A percentile compares a stretch with the other conserved stretches of the same genome.
Conservation (phyloP, 2,888 invertebrate genomes). For the Pantelozetes paolii region DNA sequence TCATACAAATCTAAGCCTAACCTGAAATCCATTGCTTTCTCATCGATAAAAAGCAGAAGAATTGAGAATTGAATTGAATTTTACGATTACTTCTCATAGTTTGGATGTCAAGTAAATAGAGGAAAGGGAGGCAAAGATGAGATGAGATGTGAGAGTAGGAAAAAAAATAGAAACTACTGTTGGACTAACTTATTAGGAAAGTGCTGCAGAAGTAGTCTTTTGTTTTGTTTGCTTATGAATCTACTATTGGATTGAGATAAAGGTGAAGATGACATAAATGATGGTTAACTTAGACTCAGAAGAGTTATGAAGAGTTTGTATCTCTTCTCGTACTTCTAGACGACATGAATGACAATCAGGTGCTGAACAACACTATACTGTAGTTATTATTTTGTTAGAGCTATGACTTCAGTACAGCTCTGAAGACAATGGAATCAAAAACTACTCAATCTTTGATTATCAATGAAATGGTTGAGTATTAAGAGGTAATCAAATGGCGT, state of each 20-base stretch:
- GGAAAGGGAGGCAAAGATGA: neutral
- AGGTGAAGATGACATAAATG: conserved; percentile 7
- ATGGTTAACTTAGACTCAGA: neutral
- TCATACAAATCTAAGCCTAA: conserved; percentile 16
- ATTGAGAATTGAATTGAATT: neutral
- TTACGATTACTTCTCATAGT: conserved; percentile 10
- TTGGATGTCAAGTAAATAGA: neutral
- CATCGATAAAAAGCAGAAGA: neutral
- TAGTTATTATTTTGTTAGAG: neutral
- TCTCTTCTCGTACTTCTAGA: neutral
- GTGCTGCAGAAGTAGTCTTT: conserved; percentile 23
- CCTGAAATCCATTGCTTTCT: conserved; percentile 6
- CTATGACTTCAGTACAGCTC: too few species aligned
- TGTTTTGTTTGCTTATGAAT: conserved; percentile 10
- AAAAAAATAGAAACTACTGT: neutral
- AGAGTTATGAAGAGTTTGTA: neutral
- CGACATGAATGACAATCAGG: neutral
- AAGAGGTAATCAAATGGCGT: conserved; percentile 35
- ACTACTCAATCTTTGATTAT: conserved; percentile 35
- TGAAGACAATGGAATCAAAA: conserved; percentile 5
- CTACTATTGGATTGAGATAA: neutral
- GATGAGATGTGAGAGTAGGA: neutral
- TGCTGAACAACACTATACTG: neutral
- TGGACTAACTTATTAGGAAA: conserved; percentile 22
- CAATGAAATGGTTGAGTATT: conserved; percentile 33